phyloP scores from a whole-genome alignment of 2,888 invertebrate genomes.

The Penaeus monodon region DNA sequence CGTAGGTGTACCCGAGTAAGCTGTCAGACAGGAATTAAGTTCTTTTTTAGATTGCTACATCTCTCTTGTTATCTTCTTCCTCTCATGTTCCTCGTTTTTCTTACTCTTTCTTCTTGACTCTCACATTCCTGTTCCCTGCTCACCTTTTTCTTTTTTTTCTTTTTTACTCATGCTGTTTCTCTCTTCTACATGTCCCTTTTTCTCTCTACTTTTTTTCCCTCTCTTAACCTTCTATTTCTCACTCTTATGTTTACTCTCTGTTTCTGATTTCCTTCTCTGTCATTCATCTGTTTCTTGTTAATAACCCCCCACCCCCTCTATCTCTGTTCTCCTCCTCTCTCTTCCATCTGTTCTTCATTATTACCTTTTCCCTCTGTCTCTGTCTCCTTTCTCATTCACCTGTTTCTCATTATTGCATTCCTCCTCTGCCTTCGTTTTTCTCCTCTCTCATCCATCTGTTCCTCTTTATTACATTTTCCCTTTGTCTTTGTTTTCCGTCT shows the following conservation, averaged over 20 bases:
- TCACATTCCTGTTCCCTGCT: not conserved
- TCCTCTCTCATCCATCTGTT: not conserved
- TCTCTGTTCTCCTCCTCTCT: no score
- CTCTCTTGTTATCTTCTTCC: not conserved
- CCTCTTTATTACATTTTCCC: not conserved
- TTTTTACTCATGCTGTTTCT: not conserved
- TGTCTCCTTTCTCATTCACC: not conserved
- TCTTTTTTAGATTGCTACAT: not conserved
- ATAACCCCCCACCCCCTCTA: not conserved
- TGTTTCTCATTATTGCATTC: not conserved
- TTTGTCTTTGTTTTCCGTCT: not conserved
- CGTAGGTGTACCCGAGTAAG: no score
- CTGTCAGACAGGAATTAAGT: no score
- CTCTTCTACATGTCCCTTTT: not conserved
- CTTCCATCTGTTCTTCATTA: not conserved
- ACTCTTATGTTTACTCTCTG: not conserved
- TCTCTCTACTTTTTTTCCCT: not conserved
- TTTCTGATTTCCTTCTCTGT: not conserved
- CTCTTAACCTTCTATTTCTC: not conserved
- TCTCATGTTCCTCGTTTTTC: not conserved
- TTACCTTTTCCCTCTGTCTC: not conserved
- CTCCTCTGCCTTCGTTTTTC: not conserved
- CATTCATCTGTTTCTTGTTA: no score
- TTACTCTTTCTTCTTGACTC: not conserved
- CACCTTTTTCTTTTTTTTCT: not conserved